Base-by-base conservation (phyloP, 2,113 vertebrate species). In the Dipodomys ordii region DNA sequence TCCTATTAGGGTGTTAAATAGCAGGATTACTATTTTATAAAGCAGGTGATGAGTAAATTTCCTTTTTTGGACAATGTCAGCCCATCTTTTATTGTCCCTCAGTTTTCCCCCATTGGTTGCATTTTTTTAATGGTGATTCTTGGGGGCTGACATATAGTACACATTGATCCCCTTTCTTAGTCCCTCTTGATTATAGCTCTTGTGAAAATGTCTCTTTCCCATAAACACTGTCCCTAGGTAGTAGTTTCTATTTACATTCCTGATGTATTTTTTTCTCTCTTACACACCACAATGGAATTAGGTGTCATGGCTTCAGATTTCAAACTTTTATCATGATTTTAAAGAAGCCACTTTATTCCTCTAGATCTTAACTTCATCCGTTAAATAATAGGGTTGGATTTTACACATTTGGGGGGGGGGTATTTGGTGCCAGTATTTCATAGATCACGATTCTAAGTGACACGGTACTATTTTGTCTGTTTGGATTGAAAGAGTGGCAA, bases 401-500 rank as follows among this genome's bases (percentile, higher is more conserved):
- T 39, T 71, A 72, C 23, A 9, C 62, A 67, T 78, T 90, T 35
- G n/a, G 28, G 18, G 30, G 13, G 27, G 12, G 49, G 81, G 69
- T 64, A 19, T 83, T 85, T 53, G 82, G 2, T 86, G 82, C 28
- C 35, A 30, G 4, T 27, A 83, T 83, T 90, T 88, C 32, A 84
- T 39, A 46, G 83, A 19, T 84, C 44, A 28, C 39, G 73, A 72
- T 22, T 91, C 30, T 18, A 87, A 71, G 32, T 35, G 53, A 71
- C 62, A 49, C 30, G 18, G n/a, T 13, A 72, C 13, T 69, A 84
- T 44, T 67, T 69, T 78, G 18, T 57, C 74, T 72, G 3, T 83
- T 83, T 94, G 73, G 79, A 57, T 73, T 53, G 32, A 67, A 92
- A 88, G n/a, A 22, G 6, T 44, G 20, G 46, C 53, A 67, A 18